Base-by-base conservation (phyloP, 2,888 invertebrate genomes). In the Eurytoma californica region DNA sequence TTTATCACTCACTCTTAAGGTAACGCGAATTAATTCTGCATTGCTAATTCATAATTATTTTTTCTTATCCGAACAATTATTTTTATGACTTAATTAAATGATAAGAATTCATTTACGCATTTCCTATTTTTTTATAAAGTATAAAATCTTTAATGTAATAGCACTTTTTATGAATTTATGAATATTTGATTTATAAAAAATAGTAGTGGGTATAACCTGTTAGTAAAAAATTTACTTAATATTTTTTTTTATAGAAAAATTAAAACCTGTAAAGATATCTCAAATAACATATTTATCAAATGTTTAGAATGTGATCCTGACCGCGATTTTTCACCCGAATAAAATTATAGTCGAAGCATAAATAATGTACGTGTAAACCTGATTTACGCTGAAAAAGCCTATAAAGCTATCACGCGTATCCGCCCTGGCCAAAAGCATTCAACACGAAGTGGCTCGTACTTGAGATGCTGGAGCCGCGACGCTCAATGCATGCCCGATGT, bases 331-430 rank as follows among this genome's bases (percentile, higher is more conserved):
- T 30, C 30, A 30, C 30, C 7, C 30, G 30, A 30, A 30, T 30
- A 30, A 30, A 30, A 30, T 30, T 30, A 30, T 30, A 30, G 30
- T 7, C 30, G 30, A 30, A 30, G 30, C 30, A 30, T 30, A 30
- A 30, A 30, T 30, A 30, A 30, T 4, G 30, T 7, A 20, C 69
- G 24, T n/a, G 55, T 49, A 47, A 69, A 58, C 24, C 24, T 58
- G 74, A 75, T 67, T 68, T 75, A 75, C 69, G 55, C 47, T 14
- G 28, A 69, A 55, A 13, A 55, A 69, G 47, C 63, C 63, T 69
- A 69, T 76, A 76, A 76, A 76, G 39, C 76, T 76, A 69, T 76
- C 76, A 76, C 55, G 12, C 49, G 55, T 69, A 69, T 28, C 53
- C 76, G 69, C n/a, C 39, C 18, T 7, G 5, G 69, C 12, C 68